These are phyloP conservation scores for Halyomorpha halys DNA, from an alignment of 1,140 invertebrate genomes.

Conservation along the genomic window DNA sequence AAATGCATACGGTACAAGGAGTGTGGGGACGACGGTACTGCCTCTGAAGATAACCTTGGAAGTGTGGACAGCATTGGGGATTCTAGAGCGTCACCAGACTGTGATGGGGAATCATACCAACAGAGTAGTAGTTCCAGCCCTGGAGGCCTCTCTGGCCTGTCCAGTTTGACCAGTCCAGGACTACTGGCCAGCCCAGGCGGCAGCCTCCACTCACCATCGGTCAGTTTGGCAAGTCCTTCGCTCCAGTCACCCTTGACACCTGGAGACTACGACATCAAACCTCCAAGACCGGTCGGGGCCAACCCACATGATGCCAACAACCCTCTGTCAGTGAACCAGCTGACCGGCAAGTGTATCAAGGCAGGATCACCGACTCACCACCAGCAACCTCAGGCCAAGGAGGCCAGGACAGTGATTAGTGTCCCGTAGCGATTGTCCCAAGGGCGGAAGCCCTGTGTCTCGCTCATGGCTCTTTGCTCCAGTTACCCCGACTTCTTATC, in stretches of 20 bases:
- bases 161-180: conserved; percentile 64
- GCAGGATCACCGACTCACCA: conserved; percentile 31
- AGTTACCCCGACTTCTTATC: neutral
- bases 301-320: conserved; percentile 86
- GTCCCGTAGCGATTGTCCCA: conserved; percentile 32
- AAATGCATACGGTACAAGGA: conserved; percentile 93
- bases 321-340: conserved; percentile 76
- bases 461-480: neutral
- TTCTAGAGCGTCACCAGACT: conserved; percentile 53
- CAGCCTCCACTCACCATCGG: conserved; percentile 55
- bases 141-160: conserved; percentile 60
- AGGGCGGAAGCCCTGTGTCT: conserved; percentile 24
- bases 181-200: conserved; percentile 52
- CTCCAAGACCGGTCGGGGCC: conserved; percentile 52
- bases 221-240: conserved; percentile 44
- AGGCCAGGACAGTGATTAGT: conserved; percentile 32
- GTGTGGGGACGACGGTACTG: conserved; percentile 57
- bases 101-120: conserved; percentile 47
- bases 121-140: conserved; percentile 61
- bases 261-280: conserved; percentile 37
- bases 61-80: conserved; percentile 60
- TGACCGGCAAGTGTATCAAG: conserved; percentile 62
- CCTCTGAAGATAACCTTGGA: conserved; percentile 65
- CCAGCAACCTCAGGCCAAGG: conserved; percentile 22
- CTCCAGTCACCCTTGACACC: conserved; percentile 44